A percentile compares a stretch with the other conserved stretches of the same genome.
Evolutionary conservation across 2,888 invertebrate genomes (phyloP).

Genomic region (Scaptomyza flava): DNA sequence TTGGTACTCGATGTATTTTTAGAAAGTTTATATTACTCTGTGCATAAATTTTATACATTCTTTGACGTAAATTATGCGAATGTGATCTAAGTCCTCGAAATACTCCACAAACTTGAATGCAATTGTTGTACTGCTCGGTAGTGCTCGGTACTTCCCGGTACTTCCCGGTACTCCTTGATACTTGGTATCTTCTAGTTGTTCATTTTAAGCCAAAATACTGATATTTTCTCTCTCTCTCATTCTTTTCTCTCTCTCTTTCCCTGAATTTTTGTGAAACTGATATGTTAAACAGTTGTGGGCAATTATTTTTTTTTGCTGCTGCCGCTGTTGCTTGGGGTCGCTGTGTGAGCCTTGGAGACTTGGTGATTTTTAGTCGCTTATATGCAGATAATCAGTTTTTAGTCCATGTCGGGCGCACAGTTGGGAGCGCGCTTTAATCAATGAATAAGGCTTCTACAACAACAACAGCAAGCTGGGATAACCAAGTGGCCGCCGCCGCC

Average conservation of each 20-base stretch:
- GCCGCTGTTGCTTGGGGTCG: constrained; percentile 18
- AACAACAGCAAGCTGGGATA: neutral
- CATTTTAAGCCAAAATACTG: neutral
- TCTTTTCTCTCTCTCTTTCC: constrained; percentile 9
- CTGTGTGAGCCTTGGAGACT: constrained; percentile 9
- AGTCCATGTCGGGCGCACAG: constrained; percentile 70
- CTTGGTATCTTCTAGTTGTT: neutral
- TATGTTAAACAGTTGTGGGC: constrained; percentile 81
- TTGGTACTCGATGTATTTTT: too few relatives aligned
- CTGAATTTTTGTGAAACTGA: constrained; percentile 45
- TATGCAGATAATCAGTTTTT: constrained; percentile 79
- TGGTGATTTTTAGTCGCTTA: constrained; percentile 71
- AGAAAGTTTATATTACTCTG: too few relatives aligned
- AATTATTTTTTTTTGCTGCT: constrained; percentile 69
- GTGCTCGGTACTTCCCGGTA: neutral
- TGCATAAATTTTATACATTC: too few relatives aligned
- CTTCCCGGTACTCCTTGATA: neutral
- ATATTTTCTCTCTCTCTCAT: constrained; percentile 7
- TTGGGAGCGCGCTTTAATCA: constrained; percentile 70
- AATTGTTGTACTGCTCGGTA: neutral
- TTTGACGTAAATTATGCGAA: too few relatives aligned
- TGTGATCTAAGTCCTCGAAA: too few relatives aligned
- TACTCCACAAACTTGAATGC: too few relatives aligned
- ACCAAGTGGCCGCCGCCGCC: neutral
- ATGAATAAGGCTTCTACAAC: constrained; percentile 56